Conservation (phyloP, 1,140 invertebrate species). For the Leptoteleia sp. region DNA sequence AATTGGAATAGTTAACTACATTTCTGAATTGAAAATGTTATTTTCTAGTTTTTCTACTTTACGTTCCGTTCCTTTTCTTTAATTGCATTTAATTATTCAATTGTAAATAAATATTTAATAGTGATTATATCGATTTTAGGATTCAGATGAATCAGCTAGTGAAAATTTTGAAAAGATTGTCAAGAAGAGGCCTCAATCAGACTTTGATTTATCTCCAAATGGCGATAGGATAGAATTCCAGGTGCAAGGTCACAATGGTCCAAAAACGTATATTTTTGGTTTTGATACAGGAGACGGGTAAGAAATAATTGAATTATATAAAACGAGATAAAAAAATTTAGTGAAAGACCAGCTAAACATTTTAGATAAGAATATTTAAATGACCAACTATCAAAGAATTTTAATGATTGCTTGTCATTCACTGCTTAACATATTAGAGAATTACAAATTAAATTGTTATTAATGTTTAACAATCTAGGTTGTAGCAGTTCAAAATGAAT, state of each 20-base stretch:
- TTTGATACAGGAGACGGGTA: conserved; percentile 93
- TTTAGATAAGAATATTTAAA: not conserved
- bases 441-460: conserved; percentile 13
- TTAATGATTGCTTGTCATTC: conserved; percentile 4
- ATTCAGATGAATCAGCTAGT: conserved; percentile 44
- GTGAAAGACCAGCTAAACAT: conserved; percentile 21
- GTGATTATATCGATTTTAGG: conserved; percentile 4
- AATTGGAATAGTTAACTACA: too few relatives aligned
- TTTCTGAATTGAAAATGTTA: too few relatives aligned
- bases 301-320: conserved; percentile 60
- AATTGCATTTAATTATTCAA: too few relatives aligned
- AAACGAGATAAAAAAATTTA: not conserved
- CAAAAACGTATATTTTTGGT: conserved; percentile 92
- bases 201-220: conserved; percentile 64
- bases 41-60: too few relatives aligned
- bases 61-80: too few relatives aligned
- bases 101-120: too few relatives aligned
- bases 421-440: not conserved
- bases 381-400: too few relatives aligned
- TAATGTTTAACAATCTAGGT: conserved; percentile 37
- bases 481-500: conserved; percentile 21
- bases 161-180: conserved; percentile 60
- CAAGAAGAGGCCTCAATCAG: conserved; percentile 82
- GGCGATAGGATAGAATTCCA: conserved; percentile 82
- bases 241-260: conserved; percentile 88